Conservation (phyloP, 92 coral and sea anemone species). For the Phenganax subtilis region DNA sequence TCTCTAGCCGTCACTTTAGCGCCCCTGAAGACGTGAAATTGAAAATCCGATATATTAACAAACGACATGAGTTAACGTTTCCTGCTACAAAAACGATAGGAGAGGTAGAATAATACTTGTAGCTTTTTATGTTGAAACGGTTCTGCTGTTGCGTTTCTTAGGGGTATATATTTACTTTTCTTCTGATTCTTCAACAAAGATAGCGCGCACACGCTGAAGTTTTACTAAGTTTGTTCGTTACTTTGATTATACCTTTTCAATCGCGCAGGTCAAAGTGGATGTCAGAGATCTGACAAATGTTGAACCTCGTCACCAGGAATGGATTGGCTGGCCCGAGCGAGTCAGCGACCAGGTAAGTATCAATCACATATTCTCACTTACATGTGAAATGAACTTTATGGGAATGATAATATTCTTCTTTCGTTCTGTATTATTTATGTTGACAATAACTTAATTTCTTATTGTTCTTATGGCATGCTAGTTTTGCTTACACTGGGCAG, state of each 20-base stretch:
- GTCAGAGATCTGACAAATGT: slow-evolving; percentile 66
- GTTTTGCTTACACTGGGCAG: no score
- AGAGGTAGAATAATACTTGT: slow-evolving; percentile 57
- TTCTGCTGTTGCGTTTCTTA: background rate
- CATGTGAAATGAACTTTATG: no score
- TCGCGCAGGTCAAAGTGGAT: slow-evolving; percentile 69
- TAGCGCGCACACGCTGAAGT: no score
- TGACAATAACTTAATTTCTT: no score
- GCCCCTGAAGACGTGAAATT: slow-evolving; percentile 64
- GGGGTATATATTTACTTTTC: background rate
- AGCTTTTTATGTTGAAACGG: no score
- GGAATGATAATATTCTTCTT: no score
- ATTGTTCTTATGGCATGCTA: no score
- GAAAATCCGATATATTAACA: slow-evolving; percentile 53
- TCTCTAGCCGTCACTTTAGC: slow-evolving; percentile 44
- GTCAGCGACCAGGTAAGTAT: slow-evolving; percentile 63
- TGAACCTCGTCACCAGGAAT: slow-evolving; percentile 76
- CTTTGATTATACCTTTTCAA: background rate
- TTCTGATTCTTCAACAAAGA: no score
- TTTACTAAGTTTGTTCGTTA: background rate
- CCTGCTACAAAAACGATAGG: slow-evolving; percentile 78
- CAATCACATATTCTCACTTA: no score
- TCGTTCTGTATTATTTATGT: no score
- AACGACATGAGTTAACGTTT: slow-evolving; percentile 70
- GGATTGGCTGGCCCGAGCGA: slow-evolving; percentile 97